Evolutionary conservation across 2,797 vertebrate genomes (phyloP), one percentile per base, ranked within the genome.

Genomic region (Numenius phaeopus): DNA sequence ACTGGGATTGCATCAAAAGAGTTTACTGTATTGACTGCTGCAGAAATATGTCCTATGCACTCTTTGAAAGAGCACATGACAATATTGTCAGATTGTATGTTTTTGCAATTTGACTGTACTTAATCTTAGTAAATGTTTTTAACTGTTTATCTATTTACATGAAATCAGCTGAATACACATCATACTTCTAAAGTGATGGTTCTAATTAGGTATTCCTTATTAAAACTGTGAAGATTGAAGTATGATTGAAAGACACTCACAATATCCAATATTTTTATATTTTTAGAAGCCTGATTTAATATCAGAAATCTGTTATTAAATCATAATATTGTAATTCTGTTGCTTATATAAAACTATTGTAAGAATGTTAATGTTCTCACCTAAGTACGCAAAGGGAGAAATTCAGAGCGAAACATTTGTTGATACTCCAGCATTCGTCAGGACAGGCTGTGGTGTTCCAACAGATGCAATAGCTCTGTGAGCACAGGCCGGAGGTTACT

Each of bases 31-130:
- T 70, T 91, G 93, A 96, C 90, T 97, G 97, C 97, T 97, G 96
- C 96, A 97, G 94, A 97, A 97, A 88, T 85, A 76, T 83, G 65
- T 94, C 96, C 98, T 97, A 98, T 98, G 98, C 97, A 98, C 92
- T 97, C 98, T 97, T 96, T 82, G 86, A 91, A 97, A 98, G 97
- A 98, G 97, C 98, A 97, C 98, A 97, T 7, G 81, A 92, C 88
- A 93, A 78, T 86, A 27, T 90, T 94, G 91, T 96, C 97, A 95
- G 90, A 96, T 97, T 94, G 69, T 94, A 84, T 93, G 81, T 87
- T 97, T 97, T 97, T 97, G 95, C 77, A 87, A 87, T 97, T 97
- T 29, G 62, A 85, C 95, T 94, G 47, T 97, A 92, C 97, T 97
- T 97, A 96, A 90, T 96, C 78, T 95, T 90, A 89, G 77, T 95